Base-by-base conservation (phyloP, 1,140 invertebrate species). In the Oryctes rhinoceros region DNA sequence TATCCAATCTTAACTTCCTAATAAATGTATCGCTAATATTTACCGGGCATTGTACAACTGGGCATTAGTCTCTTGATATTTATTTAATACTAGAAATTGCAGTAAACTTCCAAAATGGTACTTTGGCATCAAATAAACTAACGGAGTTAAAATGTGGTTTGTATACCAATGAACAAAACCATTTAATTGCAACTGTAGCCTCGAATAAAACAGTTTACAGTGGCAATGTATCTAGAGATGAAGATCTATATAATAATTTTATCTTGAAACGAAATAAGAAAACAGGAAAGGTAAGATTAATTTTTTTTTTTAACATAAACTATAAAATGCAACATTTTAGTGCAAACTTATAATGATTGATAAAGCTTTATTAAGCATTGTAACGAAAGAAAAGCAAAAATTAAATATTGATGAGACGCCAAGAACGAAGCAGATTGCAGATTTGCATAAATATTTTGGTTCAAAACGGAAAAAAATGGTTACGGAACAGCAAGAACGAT, bases 371-470 rank as follows among this genome's bases (percentile, higher is more conserved):
- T 67, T 83, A 18, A 81, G 76, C 47, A 76, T 78, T 48, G 15
- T 5, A 7, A 74, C 67, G 1, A 77, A 79, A 79, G n/a, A n/a
- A 10, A 76, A 78, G 13, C 15, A 18, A 20, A 71, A 71, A 20
- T 48, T 81, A 24, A 78, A 83, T 59, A 75, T 37, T 35, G 78
- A 49, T 59, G 39, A 39, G 20, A 79, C 49, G 18, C 47, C 67
- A n/a, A 47, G 11, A 11, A 78, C 37, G 11, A 74, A 76, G 74
- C 48, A 74, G 13, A 75, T 80, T 39, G 39, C 39, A 37, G 83
- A 86, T 7, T 84, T 91, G 10, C 88, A 89, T 62, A 91, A 89
- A 85, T 82, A 89, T 76, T 91, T 91, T 86, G 90, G 90, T 74
- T 90, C 90, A 0, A 90, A 91, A 79, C 88, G 87, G 82, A 81